Evolutionary conservation across 2,888 invertebrate species (phyloP).

Genomic region (Diarsia brunnea): DNA sequence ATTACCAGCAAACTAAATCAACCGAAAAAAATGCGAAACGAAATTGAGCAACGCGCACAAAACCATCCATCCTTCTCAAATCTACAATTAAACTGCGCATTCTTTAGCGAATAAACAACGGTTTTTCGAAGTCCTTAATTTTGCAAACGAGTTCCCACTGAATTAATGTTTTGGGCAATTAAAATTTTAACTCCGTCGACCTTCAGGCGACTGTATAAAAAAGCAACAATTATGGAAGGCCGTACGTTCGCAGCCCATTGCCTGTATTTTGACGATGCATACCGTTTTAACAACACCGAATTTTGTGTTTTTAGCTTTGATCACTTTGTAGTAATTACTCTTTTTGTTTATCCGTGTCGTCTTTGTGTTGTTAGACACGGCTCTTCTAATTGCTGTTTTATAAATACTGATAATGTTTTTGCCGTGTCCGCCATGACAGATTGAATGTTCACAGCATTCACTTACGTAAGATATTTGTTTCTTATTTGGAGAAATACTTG

Average conservation of each 20-base stretch:
- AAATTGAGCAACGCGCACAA: conserved; percentile 16
- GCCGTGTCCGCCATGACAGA: conserved; percentile 48
- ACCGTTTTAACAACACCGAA: conserved; percentile 50
- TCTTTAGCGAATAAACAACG: conserved; percentile 62
- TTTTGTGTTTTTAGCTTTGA: conserved; percentile 52
- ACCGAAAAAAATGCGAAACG: background rate
- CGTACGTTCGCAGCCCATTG: conserved; percentile 43
- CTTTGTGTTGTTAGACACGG: conserved; percentile 58
- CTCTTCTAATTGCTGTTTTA: conserved; percentile 40
- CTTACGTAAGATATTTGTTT: conserved; percentile 37
- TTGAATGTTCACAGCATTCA: conserved; percentile 39
- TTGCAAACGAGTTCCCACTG: conserved; percentile 64
- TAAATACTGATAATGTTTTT: conserved; percentile 49
- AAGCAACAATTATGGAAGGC: conserved; percentile 69
- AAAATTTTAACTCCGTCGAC: conserved; percentile 70
- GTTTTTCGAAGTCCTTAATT: conserved; percentile 62
- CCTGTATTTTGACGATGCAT: conserved; percentile 49
- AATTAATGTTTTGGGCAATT: conserved; percentile 69
- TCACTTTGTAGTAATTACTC: conserved; percentile 60
- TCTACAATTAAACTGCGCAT: conserved; percentile 54
- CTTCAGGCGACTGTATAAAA: conserved; percentile 68
- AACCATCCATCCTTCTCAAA: conserved; percentile 40
- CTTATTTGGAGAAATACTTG: conserved; percentile 24
- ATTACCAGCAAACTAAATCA: conserved; percentile 5
- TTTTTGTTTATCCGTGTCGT: conserved; percentile 52